A percentile compares a stretch with the other conserved stretches of the same genome.
Conservation (phyloP, 2,113 vertebrate genomes). For the Prunella fulvescens region DNA sequence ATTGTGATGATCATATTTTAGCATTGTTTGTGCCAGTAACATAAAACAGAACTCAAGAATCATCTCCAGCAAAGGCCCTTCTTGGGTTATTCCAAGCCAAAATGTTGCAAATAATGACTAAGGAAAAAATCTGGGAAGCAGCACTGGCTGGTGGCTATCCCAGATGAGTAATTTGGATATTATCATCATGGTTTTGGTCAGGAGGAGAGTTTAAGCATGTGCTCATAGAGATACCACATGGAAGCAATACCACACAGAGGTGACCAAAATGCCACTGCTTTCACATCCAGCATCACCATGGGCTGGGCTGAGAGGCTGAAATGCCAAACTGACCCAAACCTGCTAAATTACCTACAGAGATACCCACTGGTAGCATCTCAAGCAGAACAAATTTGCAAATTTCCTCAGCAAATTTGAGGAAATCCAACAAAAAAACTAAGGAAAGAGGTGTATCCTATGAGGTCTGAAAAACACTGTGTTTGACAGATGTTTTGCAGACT, state of each 20-base stretch:
- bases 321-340: background rate
- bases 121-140: background rate
- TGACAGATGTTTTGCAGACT: background rate
- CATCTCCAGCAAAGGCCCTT: background rate
- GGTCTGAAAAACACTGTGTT: too few relatives aligned
- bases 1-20: background rate
- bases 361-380: background rate
- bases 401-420: background rate
- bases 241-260: background rate
- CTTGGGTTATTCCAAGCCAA: background rate
- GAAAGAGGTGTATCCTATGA: background rate
- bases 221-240: background rate
- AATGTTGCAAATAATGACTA: background rate
- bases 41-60: background rate
- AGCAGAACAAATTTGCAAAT: background rate
- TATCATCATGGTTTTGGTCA: background rate
- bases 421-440: background rate
- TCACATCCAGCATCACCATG: background rate
- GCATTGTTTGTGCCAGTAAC: background rate
- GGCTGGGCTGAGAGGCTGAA: background rate
- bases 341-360: background rate
- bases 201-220: background rate
- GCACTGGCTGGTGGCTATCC: background rate
- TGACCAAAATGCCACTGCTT: background rate
- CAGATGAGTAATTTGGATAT: background rate